Evolutionary conservation across 2,888 invertebrate genomes (phyloP).

Genomic region (Micropterix aruncella): DNA sequence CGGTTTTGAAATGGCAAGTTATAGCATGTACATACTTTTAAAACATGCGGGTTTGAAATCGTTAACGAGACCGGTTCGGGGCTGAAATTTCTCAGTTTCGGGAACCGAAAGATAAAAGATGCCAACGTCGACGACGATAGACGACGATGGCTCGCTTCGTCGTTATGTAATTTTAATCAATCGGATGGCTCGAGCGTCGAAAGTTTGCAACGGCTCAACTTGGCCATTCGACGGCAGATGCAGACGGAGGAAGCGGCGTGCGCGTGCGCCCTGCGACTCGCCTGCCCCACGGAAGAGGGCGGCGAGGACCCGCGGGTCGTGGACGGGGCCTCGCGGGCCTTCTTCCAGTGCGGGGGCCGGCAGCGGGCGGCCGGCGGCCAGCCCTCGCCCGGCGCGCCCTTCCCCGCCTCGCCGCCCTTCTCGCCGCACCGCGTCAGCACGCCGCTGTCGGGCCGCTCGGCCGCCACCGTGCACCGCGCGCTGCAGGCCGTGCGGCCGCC

Average conservation of each 20-base stretch:
- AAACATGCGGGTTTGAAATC: too few species aligned
- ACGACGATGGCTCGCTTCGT: too few species aligned
- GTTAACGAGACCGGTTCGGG: too few species aligned
- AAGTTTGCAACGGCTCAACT: too few species aligned
- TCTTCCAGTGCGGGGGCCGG: slow-evolving; percentile 80
- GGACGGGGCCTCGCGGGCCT: slow-evolving; percentile 84
- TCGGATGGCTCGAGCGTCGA: too few species aligned
- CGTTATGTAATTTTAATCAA: too few species aligned
- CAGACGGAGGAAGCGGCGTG: slow-evolving; percentile 81
- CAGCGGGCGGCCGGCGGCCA: not conserved
- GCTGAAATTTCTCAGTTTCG: too few species aligned
- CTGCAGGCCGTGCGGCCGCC: slow-evolving; percentile 11
- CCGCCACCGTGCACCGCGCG: slow-evolving; percentile 11
- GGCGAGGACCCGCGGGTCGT: slow-evolving; percentile 44
- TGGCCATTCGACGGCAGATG: slow-evolving; percentile 21
- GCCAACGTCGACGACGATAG: too few species aligned
- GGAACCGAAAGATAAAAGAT: too few species aligned
- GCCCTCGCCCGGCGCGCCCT: not conserved
- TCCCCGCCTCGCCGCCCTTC: slow-evolving; percentile 28
- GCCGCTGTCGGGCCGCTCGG: slow-evolving; percentile 22
- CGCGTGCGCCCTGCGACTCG: slow-evolving; percentile 73
- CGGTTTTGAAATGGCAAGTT: too few species aligned
- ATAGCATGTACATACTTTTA: too few species aligned
- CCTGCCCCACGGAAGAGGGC: slow-evolving; percentile 46
- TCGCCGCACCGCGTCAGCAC: slow-evolving; percentile 36